Evolutionary conservation across 2,888 invertebrate genomes (phyloP), one percentile per base, ranked within the genome.

Genomic region (Geophilus truncorum): DNA sequence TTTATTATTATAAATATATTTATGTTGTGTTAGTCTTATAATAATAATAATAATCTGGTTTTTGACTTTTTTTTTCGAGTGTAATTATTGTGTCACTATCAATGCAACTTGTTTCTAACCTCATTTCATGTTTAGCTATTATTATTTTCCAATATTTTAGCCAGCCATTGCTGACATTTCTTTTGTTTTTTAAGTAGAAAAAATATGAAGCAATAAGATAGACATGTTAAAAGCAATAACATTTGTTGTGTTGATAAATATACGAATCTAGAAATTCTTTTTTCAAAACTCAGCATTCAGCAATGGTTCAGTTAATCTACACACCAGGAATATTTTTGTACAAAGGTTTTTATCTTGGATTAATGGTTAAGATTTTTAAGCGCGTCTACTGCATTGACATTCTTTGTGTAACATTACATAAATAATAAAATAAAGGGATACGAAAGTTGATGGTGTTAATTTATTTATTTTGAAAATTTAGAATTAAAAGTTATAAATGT

Each of bases 51-150:
- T 57, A 57, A 45, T 6, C 6, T 18, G 57, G 18, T 57, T 57
- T 57, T 21, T 1, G 57, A 12, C 12, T 57, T 9, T 18, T 57
- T 57, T 23, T 21, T 9, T n/a, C n/a, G 21, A 57, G 57, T 57
- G 57, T 57, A 57, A 57, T 57, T 7, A 57, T 57, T 57, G 57
- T 57, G 57, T 57, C 57, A 57, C 57, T 57, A 57, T 57, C 57
- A 57, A 57, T 57, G 57, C 57, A 57, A 57, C 21, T 57, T 7
- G 21, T 57, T 51, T 51, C 51, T 51, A 51, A 51, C 15, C 4
- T 51, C 18, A 57, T 57, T 57, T 57, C 4, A 23, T 57, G 10
- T 57, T 23, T 57, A 23, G 21, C 21, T 4, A 57, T 57, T 18
- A 7, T 57, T 23, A 57, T 57, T 57, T 57, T 18, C 21, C 21